phyloP scores from a whole-genome alignment of 2,888 invertebrate species.

The Hypsopygia costalis region DNA sequence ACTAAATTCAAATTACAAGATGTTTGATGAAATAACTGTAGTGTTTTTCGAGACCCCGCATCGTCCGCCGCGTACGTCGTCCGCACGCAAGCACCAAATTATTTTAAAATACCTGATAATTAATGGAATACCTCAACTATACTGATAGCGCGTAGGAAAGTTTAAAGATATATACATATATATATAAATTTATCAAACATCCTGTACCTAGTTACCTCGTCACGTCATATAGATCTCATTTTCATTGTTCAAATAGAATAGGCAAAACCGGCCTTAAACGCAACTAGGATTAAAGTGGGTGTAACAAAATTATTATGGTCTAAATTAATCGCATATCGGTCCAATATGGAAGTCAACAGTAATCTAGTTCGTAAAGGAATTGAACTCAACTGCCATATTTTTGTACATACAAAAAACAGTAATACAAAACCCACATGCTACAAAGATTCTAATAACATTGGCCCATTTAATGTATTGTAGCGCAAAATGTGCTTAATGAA shows the following conservation, averaged over 20 bases:
- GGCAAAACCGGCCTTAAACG: slow-evolving; percentile 73
- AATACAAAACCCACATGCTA: slow-evolving; percentile 39
- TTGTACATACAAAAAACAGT: slow-evolving; percentile 48
- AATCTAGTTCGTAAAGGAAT: slow-evolving; percentile 58
- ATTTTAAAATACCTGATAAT: slow-evolving; percentile 29
- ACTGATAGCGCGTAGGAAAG: slow-evolving; percentile 41
- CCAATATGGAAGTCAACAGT: slow-evolving; percentile 24
- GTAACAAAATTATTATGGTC: slow-evolving; percentile 33
- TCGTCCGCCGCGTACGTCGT: slow-evolving; percentile 18
- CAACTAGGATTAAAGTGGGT: slow-evolving; percentile 47
- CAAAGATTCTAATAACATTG: slow-evolving; percentile 40
- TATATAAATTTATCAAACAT: slow-evolving; percentile 61
- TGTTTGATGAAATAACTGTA: slow-evolving; percentile 51
- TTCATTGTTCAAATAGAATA: slow-evolving; percentile 66
- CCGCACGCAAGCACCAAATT: slow-evolving; percentile 34
- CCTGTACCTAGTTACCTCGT: slow-evolving; percentile 55
- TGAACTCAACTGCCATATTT: slow-evolving; percentile 77
- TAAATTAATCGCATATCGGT: slow-evolving; percentile 27
- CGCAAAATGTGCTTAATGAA: slow-evolving; percentile 14
- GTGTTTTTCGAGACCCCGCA: neutral
- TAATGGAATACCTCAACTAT: slow-evolving; percentile 46
- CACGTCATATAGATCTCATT: slow-evolving; percentile 43
- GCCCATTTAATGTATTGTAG: slow-evolving; percentile 14
- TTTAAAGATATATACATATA: slow-evolving; percentile 35
- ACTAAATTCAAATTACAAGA: slow-evolving; percentile 47